These are phyloP conservation scores for Thera obeliscata DNA, from an alignment of 2,888 invertebrate species.

Conservation along the genomic window DNA sequence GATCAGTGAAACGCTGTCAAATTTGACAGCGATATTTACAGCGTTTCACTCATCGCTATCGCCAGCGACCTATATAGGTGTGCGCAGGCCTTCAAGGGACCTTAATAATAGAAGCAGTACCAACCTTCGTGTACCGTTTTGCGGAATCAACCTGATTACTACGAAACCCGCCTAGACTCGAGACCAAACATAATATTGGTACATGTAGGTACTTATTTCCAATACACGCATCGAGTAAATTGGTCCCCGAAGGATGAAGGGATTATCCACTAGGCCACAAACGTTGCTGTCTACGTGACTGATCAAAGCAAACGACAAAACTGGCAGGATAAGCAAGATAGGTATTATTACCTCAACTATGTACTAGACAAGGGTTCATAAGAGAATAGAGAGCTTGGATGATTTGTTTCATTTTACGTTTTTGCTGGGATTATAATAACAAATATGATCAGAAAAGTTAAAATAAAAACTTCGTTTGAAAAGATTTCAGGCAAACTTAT, in stretches of 20 bases:
- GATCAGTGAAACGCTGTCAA: too few species aligned
- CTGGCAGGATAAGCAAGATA: conserved; percentile 23
- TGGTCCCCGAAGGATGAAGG: conserved; percentile 37
- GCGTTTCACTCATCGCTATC: too few species aligned
- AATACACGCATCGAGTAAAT: conserved; percentile 42
- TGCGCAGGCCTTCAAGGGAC: too few species aligned
- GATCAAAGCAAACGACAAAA: conserved; percentile 40
- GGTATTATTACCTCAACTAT: conserved; percentile 9
- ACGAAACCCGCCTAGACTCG: not conserved
- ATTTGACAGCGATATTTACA: too few species aligned
- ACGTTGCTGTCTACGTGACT: conserved; percentile 47
- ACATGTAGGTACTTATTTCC: conserved; percentile 34
- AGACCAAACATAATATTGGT: conserved; percentile 24
- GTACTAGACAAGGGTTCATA: not conserved
- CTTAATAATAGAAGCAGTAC: too few species aligned
- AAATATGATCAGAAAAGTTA: too few species aligned
- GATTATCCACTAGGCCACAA: conserved; percentile 43
- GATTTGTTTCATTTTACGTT: not conserved
- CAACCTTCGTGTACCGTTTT: too few species aligned
- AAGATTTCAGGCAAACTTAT: too few species aligned
- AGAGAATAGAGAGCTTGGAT: not conserved
- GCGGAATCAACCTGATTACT: not conserved
- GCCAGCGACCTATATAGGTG: too few species aligned
- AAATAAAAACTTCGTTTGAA: too few species aligned
- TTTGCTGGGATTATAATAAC: not conserved